These are phyloP conservation scores for Lomographa bimaculata DNA, from an alignment of 2,888 invertebrate species.

Conservation along the genomic window DNA sequence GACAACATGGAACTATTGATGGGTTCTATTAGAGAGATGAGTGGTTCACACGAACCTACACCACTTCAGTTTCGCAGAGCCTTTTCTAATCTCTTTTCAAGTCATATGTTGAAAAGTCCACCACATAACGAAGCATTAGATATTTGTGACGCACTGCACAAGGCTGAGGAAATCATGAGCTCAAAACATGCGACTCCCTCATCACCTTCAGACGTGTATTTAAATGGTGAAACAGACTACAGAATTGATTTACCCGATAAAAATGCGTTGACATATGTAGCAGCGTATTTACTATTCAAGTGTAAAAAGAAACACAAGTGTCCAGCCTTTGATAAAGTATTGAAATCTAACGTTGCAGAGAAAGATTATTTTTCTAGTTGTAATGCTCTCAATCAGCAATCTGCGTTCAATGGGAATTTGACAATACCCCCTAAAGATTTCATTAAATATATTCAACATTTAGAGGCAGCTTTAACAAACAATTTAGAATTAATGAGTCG, in stretches of 20 bases:
- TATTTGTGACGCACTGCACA: background rate
- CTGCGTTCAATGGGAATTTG: background rate
- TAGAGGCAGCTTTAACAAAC: background rate
- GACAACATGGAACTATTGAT: constrained; percentile 25
- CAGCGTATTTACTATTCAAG: constrained; percentile 9
- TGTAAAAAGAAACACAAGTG: constrained; percentile 10
- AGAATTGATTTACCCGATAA: constrained; percentile 9
- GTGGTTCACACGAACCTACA: constrained; percentile 22
- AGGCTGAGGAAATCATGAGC: constrained; percentile 3
- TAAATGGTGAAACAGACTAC: constrained; percentile 13
- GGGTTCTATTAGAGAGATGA: constrained; percentile 10
- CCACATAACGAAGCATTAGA: background rate
- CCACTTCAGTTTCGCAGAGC: constrained; percentile 22
- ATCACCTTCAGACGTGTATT: background rate
- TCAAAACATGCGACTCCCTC: background rate
- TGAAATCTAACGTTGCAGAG: background rate
- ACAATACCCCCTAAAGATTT: constrained; percentile 2
- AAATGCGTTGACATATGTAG: constrained; percentile 11
- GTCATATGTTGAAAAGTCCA: constrained; percentile 2
- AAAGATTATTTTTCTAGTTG: background rate
- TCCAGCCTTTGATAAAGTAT: background rate
- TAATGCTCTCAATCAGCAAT: background rate
- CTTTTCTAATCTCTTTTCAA: constrained; percentile 24
- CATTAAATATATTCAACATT: constrained; percentile 1
- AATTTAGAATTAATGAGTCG: background rate